Percentiles rank a stretch among this genome's conserved stretches.
These are phyloP conservation scores for Epinotia bilunana DNA, from an alignment of 2,888 invertebrate species.

Conservation along the genomic window DNA sequence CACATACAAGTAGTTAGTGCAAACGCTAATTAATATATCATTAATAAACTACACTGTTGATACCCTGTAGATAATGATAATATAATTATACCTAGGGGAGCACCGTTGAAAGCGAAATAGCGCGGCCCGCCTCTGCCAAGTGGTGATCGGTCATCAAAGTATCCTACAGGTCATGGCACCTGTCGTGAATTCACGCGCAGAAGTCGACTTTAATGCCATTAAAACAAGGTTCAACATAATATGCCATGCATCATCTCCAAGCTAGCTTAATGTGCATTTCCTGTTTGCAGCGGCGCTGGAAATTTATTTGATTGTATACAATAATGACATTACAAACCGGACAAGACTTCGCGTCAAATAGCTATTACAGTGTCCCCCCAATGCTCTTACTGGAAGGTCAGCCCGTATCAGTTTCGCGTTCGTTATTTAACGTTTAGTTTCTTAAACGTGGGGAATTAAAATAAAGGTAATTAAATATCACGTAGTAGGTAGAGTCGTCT, in stretches of 20 bases:
- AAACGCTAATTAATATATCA: too few species aligned
- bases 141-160: background rate
- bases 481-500: background rate
- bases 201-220: background rate
- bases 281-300: constrained; percentile 4
- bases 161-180: background rate
- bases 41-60: too few species aligned
- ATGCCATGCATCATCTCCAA: background rate
- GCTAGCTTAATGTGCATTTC: constrained; percentile 13
- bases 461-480: background rate
- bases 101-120: background rate
- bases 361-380: background rate
- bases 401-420: background rate
- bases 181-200: background rate
- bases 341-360: background rate
- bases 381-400: background rate
- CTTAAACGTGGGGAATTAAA: background rate
- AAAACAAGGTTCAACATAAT: background rate
- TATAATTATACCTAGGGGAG: too few species aligned
- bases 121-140: background rate
- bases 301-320: constrained; percentile 12
- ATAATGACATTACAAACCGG: background rate
- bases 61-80: too few species aligned
- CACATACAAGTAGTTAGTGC: too few species aligned
- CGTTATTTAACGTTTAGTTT: background rate